A percentile compares a stretch with the other conserved stretches of the same genome.
phyloP scores from a whole-genome alignment of 2,797 vertebrate genomes.

The Karalla daura region DNA sequence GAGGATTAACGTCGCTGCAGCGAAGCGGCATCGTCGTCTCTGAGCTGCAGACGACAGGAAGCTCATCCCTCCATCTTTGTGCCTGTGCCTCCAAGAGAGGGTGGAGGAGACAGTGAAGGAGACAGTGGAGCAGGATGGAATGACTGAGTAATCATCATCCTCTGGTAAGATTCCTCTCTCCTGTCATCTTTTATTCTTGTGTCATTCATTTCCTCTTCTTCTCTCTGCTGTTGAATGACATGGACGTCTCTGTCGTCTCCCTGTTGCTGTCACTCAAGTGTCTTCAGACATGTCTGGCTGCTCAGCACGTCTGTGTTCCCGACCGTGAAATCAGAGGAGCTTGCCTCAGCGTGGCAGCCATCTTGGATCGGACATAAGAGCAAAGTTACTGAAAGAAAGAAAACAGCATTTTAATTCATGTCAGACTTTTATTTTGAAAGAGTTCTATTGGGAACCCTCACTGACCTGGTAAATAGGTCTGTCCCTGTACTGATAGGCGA shows the following conservation, averaged over 20 bases:
- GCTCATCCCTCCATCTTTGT: slow-evolving; percentile 52
- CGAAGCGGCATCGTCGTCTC: slow-evolving; percentile 22
- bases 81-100: slow-evolving; percentile 2
- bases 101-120: slow-evolving; percentile 1
- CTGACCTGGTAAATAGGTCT: neutral
- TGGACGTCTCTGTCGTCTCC: neutral
- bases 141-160: slow-evolving; percentile 35
- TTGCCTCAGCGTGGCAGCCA: slow-evolving; percentile 26
- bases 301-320: slow-evolving; percentile 9
- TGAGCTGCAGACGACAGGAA: slow-evolving; percentile 39
- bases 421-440: slow-evolving; percentile 24
- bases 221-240: neutral
- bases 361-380: slow-evolving; percentile 24
- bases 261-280: slow-evolving; percentile 25
- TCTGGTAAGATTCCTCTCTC: slow-evolving; percentile 52
- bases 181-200: neutral
- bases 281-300: slow-evolving; percentile 23
- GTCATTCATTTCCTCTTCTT: neutral
- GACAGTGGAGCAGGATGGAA: slow-evolving; percentile 28
- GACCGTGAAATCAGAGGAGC: slow-evolving; percentile 3
- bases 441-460: no score
- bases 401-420: neutral
- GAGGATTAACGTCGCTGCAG: slow-evolving; percentile 43
- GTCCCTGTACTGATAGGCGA: neutral
- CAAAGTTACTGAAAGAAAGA: neutral